Conservation (phyloP, 2,113 vertebrate genomes). For the Perca fluviatilis region DNA sequence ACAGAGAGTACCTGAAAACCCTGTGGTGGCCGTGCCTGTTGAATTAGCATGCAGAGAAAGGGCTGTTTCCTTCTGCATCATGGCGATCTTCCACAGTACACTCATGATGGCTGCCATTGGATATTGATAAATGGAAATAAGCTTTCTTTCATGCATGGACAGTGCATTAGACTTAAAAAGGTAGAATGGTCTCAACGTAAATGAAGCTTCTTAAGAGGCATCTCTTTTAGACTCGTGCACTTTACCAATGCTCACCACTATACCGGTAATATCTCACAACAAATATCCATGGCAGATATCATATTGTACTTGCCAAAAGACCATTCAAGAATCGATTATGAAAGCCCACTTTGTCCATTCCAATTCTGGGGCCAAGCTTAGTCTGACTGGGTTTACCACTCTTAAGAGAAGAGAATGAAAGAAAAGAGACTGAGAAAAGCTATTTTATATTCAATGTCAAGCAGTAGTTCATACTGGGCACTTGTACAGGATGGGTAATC, state of each 20-base stretch:
- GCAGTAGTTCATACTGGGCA: constrained; percentile 53
- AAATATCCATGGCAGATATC: constrained; percentile 45
- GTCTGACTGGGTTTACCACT: constrained; percentile 67
- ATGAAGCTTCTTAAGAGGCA: neutral
- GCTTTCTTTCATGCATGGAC: constrained; percentile 6
- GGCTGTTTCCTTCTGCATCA: constrained; percentile 36
- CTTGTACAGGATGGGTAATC: constrained; percentile 34
- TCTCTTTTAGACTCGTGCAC: constrained; percentile 38
- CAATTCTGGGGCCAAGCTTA: constrained; percentile 67
- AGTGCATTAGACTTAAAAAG: constrained; percentile 25
- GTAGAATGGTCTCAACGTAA: constrained; percentile 18
- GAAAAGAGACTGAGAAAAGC: constrained; percentile 39
- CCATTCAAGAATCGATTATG: constrained; percentile 32
- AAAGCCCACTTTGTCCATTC: constrained; percentile 65
- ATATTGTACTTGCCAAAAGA: constrained; percentile 24
- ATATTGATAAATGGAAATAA: constrained; percentile 8
- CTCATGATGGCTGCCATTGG: constrained; percentile 42
- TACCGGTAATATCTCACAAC: constrained; percentile 3
- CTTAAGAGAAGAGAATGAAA: constrained; percentile 38
- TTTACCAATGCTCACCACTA: constrained; percentile 38
- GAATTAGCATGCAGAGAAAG: constrained; percentile 52
- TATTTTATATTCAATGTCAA: constrained; percentile 54
- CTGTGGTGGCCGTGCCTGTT: constrained; percentile 34
- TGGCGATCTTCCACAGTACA: constrained; percentile 35
- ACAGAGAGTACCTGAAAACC: constrained; percentile 37